These are phyloP conservation scores for Arothron firmamentum DNA, from an alignment of 2,113 vertebrate genomes.

Conservation along the genomic window DNA sequence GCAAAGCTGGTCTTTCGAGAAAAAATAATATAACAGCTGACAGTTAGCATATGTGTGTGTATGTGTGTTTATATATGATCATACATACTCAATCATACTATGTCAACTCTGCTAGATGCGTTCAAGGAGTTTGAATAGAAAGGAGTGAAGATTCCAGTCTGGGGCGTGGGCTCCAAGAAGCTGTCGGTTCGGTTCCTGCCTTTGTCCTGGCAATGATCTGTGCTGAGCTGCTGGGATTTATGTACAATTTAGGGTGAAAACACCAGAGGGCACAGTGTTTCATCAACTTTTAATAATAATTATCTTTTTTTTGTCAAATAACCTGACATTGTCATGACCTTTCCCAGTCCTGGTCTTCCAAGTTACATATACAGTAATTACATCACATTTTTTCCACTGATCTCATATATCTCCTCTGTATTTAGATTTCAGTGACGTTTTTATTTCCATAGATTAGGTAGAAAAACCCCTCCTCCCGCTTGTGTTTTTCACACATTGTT, in stretches of 20 bases:
- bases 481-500: too few species aligned
- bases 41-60: too few species aligned
- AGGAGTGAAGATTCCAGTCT: constrained; percentile 28
- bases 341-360: too few species aligned
- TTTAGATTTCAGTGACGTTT: too few species aligned
- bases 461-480: too few species aligned
- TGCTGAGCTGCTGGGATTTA: background rate
- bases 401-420: too few species aligned
- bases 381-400: too few species aligned
- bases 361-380: too few species aligned
- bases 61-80: too few species aligned
- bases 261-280: constrained; percentile 47
- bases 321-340: background rate
- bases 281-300: background rate
- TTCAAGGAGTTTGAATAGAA: background rate
- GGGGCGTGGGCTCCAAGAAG: constrained; percentile 37
- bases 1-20: background rate
- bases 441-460: too few species aligned
- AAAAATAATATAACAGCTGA: constrained; percentile 2
- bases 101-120: too few species aligned
- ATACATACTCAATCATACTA: too few species aligned
- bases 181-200: constrained; percentile 4
- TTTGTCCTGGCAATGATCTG: background rate
- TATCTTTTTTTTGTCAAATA: background rate
- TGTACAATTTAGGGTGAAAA: constrained; percentile 13